These are phyloP conservation scores for Maconellicoccus hirsutus DNA, from an alignment of 1,140 invertebrate species.

Conservation along the genomic window DNA sequence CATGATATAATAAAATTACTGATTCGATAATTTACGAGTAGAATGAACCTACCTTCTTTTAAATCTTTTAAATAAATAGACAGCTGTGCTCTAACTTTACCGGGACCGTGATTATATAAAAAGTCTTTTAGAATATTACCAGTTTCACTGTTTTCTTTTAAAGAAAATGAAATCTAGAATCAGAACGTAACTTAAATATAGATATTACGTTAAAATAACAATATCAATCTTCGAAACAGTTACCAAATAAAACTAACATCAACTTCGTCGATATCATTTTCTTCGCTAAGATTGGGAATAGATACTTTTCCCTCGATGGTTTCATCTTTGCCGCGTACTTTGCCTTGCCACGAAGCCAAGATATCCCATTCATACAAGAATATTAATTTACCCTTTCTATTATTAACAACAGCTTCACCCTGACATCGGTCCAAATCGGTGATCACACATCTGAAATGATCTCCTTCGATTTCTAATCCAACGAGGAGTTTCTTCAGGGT, in stretches of 20 bases:
- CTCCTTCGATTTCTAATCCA: slow-evolving; percentile 41
- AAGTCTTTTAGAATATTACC: slow-evolving; percentile 74
- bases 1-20: no score
- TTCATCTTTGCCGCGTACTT: slow-evolving; percentile 38
- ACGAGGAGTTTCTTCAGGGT: slow-evolving; percentile 75
- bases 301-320: slow-evolving; percentile 68
- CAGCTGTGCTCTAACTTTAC: slow-evolving; percentile 62
- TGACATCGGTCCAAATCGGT: slow-evolving; percentile 76
- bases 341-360: slow-evolving; percentile 77
- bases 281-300: slow-evolving; percentile 96
- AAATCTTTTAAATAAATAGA: slow-evolving; percentile 71
- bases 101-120: slow-evolving; percentile 65
- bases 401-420: slow-evolving; percentile 94
- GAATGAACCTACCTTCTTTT: slow-evolving; percentile 62
- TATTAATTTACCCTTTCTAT: slow-evolving; percentile 97
- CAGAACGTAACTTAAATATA: slow-evolving; percentile 27
- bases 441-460: slow-evolving; percentile 50
- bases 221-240: background rate
- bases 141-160: slow-evolving; percentile 65
- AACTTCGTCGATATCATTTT: slow-evolving; percentile 88
- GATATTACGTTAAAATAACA: background rate
- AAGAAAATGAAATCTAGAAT: slow-evolving; percentile 64
- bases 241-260: slow-evolving; percentile 50
- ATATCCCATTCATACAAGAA: slow-evolving; percentile 99
- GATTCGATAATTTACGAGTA: no score